phyloP scores from a whole-genome alignment of 2,888 invertebrate species.

The Drosophila recens region DNA sequence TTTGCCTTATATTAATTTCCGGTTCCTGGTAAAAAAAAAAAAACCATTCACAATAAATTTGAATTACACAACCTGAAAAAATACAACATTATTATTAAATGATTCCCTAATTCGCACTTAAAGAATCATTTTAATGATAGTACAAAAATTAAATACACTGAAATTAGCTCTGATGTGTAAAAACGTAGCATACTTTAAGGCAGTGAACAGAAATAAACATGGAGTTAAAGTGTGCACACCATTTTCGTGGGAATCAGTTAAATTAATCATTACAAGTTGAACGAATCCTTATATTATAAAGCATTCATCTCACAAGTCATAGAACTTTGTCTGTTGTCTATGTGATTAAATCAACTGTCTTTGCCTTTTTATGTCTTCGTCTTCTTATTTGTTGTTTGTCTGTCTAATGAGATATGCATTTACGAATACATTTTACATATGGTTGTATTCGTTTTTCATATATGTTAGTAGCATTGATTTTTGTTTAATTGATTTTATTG shows the following conservation, averaged over 20 bases:
- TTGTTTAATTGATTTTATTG: slow-evolving; percentile 31
- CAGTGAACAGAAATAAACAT: background rate
- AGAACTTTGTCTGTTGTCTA: background rate
- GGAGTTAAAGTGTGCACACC: background rate
- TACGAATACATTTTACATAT: background rate
- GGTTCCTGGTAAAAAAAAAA: background rate
- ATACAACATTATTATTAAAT: too few relatives aligned
- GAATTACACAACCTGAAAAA: background rate
- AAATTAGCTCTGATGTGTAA: background rate
- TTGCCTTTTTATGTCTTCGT: slow-evolving; percentile 68
- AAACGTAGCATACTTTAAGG: slow-evolving; percentile 30
- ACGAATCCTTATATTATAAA: slow-evolving; percentile 11
- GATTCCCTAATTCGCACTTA: too few relatives aligned
- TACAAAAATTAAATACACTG: background rate
- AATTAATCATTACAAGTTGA: background rate
- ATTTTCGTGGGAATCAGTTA: background rate
- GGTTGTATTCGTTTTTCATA: background rate
- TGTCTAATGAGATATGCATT: slow-evolving; percentile 41
- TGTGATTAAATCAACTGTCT: background rate
- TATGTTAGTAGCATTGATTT: slow-evolving; percentile 13
- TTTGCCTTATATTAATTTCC: too few relatives aligned
- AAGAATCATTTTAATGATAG: too few relatives aligned
- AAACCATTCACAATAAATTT: background rate
- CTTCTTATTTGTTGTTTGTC: slow-evolving; percentile 55
- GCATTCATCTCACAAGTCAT: background rate